Evolutionary conservation across 2,888 invertebrate species (phyloP).

Genomic region (Torymus tubicola): DNA sequence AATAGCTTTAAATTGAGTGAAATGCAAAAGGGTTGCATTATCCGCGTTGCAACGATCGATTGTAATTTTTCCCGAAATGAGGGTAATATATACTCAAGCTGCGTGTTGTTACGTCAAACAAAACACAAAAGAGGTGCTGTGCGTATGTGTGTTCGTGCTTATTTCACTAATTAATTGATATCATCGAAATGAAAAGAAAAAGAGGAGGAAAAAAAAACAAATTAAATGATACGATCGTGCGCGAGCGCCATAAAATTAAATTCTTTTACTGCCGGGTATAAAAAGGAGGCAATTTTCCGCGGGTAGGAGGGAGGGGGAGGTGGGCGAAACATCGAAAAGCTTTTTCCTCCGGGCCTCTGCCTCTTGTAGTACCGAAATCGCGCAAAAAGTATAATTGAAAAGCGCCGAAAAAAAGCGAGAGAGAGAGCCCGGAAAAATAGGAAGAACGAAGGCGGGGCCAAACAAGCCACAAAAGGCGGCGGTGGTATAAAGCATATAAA

Average conservation of each 20-base stretch:
- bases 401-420: conserved; percentile 28
- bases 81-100: no score
- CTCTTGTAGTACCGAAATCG: conserved; percentile 49
- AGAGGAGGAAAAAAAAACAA: conserved; percentile 24
- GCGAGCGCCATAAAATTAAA: conserved; percentile 34
- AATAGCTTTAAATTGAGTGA: no score
- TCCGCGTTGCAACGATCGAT: no score
- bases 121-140: no score
- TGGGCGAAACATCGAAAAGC: conserved; percentile 49
- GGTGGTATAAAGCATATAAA: conserved; percentile 25
- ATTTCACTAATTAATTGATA: conserved; percentile 26
- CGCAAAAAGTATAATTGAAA: conserved; percentile 54
- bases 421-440: conserved; percentile 36
- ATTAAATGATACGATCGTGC: conserved; percentile 28
- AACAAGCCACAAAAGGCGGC: conserved; percentile 52
- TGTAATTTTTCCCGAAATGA: no score
- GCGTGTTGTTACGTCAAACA: no score
- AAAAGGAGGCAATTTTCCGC: conserved; percentile 46
- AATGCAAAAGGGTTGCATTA: no score
- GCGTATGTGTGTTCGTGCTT: no score
- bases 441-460: conserved; percentile 34
- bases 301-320: not conserved
- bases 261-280: conserved; percentile 33
- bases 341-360: conserved; percentile 19
- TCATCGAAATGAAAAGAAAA: not conserved